A percentile compares a stretch with the other conserved stretches of the same genome.
Evolutionary conservation across 2,797 vertebrate species (phyloP).

Genomic region (Miichthys miiuy): DNA sequence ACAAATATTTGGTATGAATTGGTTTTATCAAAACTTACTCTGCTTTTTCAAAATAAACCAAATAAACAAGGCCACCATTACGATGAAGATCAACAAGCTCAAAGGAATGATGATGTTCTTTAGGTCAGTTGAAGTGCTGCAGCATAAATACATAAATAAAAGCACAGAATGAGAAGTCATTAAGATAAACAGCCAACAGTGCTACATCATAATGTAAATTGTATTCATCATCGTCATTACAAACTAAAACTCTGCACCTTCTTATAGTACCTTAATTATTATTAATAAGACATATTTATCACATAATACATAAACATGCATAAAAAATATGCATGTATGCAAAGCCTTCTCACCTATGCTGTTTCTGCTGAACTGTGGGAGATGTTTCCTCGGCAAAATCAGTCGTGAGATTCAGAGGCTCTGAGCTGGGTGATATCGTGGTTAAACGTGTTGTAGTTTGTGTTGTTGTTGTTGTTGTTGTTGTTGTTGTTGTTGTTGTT

Average conservation of each 20-base stretch:
- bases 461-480: not conserved
- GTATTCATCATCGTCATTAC: not conserved
- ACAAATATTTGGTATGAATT: not conserved
- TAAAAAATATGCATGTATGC: no score
- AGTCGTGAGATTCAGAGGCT: not conserved
- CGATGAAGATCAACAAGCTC: conserved; percentile 43
- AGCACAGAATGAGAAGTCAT: not conserved
- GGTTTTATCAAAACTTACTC: conserved; percentile 39
- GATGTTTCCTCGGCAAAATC: not conserved
- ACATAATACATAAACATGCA: not conserved
- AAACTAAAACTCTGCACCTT: not conserved
- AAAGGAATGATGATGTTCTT: conserved; percentile 22
- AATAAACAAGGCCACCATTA: conserved; percentile 12
- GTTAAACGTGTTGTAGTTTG: not conserved
- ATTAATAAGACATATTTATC: not conserved
- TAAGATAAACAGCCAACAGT: not conserved
- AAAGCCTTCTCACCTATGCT: conserved; percentile 29
- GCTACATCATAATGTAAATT: not conserved
- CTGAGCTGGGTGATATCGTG: no score
- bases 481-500: not conserved
- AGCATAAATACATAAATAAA: not conserved
- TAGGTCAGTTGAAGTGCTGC: not conserved
- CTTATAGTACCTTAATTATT: not conserved
- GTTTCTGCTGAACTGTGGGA: not conserved
- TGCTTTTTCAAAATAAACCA: conserved; percentile 44